Evolutionary conservation across 2,888 invertebrate species (phyloP).

Genomic region (Tachina grossa): DNA sequence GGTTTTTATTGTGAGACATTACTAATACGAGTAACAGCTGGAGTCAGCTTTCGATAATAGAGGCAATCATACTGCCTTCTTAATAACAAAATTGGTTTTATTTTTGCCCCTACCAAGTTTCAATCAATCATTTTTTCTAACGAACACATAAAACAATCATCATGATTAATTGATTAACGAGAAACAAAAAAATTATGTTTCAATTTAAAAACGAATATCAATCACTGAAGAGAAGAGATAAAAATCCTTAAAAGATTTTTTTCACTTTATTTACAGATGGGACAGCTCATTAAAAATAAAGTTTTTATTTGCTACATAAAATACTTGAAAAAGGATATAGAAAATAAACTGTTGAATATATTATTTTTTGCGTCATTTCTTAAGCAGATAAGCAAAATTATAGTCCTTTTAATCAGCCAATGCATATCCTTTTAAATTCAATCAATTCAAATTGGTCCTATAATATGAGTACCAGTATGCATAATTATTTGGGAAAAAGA

Average conservation of each 20-base stretch:
- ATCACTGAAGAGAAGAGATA: slow-evolving; percentile 35
- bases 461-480: too few species aligned
- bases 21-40: too few species aligned
- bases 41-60: too few species aligned
- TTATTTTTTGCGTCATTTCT: not conserved
- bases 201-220: slow-evolving; percentile 29
- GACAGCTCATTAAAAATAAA: slow-evolving; percentile 20
- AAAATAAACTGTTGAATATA: slow-evolving; percentile 12
- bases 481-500: not conserved
- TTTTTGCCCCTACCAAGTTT: not conserved
- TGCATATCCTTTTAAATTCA: too few species aligned
- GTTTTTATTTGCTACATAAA: not conserved
- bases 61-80: not conserved
- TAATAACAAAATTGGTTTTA: not conserved
- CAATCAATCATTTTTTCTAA: slow-evolving; percentile 18
- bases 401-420: too few species aligned
- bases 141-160: slow-evolving; percentile 29
- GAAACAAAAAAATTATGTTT: not conserved
- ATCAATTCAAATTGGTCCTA: too few species aligned
- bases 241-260: slow-evolving; percentile 21
- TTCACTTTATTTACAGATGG: slow-evolving; percentile 49
- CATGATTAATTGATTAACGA: slow-evolving; percentile 60
- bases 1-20: too few species aligned
- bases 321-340: not conserved
- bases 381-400: too few species aligned